These are phyloP conservation scores for Leptopilina clavipes DNA, from an alignment of 1,140 invertebrate species.

Conservation along the genomic window DNA sequence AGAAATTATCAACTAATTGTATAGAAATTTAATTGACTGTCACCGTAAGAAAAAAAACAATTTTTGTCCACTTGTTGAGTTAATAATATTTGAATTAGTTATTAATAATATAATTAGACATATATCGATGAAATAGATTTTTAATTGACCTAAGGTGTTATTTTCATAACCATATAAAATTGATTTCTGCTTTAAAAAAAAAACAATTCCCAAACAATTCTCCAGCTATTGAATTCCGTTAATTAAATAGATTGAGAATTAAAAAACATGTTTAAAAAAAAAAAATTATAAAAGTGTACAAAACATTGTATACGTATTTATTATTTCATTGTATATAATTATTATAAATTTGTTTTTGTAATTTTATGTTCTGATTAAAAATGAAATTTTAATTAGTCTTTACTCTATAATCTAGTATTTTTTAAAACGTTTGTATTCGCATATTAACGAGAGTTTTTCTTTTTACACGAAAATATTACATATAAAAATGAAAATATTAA, in stretches of 20 bases:
- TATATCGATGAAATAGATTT: not conserved
- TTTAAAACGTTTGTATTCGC: no score
- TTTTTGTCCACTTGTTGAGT: not conserved
- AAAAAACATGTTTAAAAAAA: not conserved
- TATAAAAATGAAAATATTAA: no score
- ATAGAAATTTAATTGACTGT: not conserved
- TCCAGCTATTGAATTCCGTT: not conserved
- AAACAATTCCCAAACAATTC: slow-evolving; percentile 16
- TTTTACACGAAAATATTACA: no score
- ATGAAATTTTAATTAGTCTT: no score
- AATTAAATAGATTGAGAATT: not conserved
- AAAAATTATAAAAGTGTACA: not conserved
- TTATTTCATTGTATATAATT: no score
- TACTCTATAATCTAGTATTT: no score
- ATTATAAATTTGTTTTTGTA: no score
- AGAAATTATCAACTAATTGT: not conserved
- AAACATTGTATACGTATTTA: not conserved
- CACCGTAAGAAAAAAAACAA: not conserved
- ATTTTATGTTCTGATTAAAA: no score
- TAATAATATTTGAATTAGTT: not conserved
- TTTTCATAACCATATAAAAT: not conserved
- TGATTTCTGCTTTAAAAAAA: not conserved
- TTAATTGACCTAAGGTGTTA: not conserved
- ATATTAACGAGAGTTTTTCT: no score
- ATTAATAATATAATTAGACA: not conserved